These are phyloP conservation scores for Lerista edwardsae DNA, from an alignment of 2,797 vertebrate species.

Conservation along the genomic window DNA sequence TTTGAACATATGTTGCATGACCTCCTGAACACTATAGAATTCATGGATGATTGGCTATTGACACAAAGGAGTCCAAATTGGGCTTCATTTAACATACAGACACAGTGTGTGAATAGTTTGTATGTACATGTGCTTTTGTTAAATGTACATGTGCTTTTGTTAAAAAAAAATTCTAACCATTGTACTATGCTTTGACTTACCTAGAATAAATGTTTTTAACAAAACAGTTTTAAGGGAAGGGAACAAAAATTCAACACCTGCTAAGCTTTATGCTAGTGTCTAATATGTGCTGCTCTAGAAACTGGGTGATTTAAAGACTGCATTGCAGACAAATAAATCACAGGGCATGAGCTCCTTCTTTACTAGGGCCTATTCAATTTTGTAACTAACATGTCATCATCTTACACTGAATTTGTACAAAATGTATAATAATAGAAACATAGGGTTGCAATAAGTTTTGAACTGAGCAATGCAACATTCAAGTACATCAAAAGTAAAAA, in stretches of 20 bases:
- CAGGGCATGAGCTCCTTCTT: background rate
- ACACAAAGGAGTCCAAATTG: constrained; percentile 1
- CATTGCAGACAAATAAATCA: background rate
- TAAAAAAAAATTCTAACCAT: background rate
- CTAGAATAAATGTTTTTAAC: background rate
- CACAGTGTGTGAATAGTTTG: background rate
- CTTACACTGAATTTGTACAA: background rate
- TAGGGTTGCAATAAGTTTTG: background rate
- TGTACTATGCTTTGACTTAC: background rate
- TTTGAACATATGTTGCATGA: background rate
- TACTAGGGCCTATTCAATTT: background rate
- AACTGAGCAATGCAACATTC: background rate
- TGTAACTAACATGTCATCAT: background rate
- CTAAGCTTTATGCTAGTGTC: background rate
- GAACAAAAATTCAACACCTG: background rate
- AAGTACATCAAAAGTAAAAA: background rate
- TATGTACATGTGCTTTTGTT: too few species aligned
- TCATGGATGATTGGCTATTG: constrained; percentile 10
- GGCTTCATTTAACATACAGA: background rate
- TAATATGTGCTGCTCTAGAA: background rate
- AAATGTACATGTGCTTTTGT: background rate
- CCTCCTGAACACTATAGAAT: background rate
- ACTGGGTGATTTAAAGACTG: background rate
- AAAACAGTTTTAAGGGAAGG: background rate
- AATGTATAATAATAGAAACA: background rate